These are phyloP conservation scores for Halichoerus grypus DNA, from an alignment of 2,113 vertebrate species.

Conservation along the genomic window DNA sequence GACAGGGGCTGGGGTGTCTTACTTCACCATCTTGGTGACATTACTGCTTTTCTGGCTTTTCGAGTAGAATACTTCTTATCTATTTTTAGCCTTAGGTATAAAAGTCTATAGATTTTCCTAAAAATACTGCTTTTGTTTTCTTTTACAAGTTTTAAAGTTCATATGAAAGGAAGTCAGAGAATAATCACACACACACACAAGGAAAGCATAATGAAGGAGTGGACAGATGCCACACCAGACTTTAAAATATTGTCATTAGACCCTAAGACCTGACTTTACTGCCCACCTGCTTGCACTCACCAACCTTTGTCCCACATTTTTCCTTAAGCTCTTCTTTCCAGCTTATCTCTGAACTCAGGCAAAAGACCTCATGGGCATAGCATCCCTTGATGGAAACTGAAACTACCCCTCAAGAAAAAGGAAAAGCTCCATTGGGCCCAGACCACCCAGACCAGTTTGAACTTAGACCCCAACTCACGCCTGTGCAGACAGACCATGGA, in stretches of 20 bases:
- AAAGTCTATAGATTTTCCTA: not conserved
- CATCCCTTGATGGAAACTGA: not conserved
- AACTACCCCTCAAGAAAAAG: not conserved
- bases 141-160: not conserved
- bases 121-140: not conserved
- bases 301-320: not conserved
- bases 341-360: not conserved
- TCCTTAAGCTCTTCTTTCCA: not conserved
- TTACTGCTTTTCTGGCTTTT: not conserved
- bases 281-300: not conserved
- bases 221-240: not conserved
- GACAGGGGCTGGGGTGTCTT: no score
- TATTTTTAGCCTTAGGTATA: not conserved
- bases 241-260: slow-evolving; percentile 13
- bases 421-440: not conserved
- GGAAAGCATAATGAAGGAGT: not conserved
- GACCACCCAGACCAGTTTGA: not conserved
- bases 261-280: not conserved
- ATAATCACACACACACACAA: not conserved
- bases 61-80: not conserved
- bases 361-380: not conserved
- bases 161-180: not conserved
- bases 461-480: not conserved
- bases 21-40: not conserved
- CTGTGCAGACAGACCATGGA: not conserved